Percentiles rank a stretch among this genome's conserved stretches.
These are phyloP conservation scores for Tetragonisca angustula DNA, from an alignment of 2,888 invertebrate species.

Conservation along the genomic window DNA sequence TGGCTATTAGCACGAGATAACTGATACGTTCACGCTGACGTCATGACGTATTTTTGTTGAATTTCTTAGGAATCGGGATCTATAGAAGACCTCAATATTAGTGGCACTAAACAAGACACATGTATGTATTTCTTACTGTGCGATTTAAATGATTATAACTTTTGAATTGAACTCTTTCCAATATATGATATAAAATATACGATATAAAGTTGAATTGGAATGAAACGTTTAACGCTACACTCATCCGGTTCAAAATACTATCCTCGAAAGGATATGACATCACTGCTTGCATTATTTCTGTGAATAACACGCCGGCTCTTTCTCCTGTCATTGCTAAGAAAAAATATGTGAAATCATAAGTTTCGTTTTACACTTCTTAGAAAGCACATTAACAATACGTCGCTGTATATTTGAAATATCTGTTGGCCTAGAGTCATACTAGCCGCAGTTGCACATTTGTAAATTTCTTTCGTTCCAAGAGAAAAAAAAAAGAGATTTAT, in stretches of 20 bases:
- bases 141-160: neutral
- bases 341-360: conserved; percentile 47
- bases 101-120: conserved; percentile 78
- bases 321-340: conserved; percentile 44
- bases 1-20: neutral
- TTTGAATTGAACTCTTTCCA: neutral
- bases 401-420: neutral
- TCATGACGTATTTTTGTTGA: neutral
- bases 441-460: conserved; percentile 3
- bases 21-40: neutral
- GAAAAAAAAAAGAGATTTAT: neutral
- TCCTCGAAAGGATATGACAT: conserved; percentile 53
- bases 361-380: conserved; percentile 25
- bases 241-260: conserved; percentile 27
- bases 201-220: neutral
- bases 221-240: conserved; percentile 24
- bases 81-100: conserved; percentile 83
- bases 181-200: conserved; percentile 12
- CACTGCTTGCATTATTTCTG: conserved; percentile 55
- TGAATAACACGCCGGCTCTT: conserved; percentile 56
- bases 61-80: conserved; percentile 84
- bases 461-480: neutral
- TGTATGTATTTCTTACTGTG: conserved; percentile 73
- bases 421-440: neutral
- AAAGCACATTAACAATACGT: conserved; percentile 22